Evolutionary conservation across 2,113 vertebrate species (phyloP), one percentile per base, ranked within the genome.

Genomic region (Cheirogaleus medius): DNA sequence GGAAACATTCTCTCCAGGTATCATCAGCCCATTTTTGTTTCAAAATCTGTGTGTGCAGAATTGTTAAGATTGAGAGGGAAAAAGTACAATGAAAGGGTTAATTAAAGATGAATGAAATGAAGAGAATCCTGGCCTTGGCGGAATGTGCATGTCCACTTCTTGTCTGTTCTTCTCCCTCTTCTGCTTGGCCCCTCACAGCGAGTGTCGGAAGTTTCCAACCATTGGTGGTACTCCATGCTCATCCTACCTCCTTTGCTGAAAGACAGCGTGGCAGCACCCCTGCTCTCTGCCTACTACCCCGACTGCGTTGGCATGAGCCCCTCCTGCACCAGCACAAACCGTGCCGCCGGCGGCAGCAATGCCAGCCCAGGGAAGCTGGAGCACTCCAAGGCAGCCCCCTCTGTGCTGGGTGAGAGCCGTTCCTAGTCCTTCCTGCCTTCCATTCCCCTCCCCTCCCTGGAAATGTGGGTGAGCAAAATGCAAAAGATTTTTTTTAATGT

Each of bases 251-350:
- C 99, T 20, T 97, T 99, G 98, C 99, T 99, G 94, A 99, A 99
- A 98, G 99, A 99, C 94, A 99, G 99, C 73, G 99, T 99, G 37
- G 99, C 99, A 54, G 99, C 99, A 60, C 99, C 99, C 17, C 99
- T 99, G 98, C 99, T 99, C 32, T 98, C 98, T 18, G 99, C 99
- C 21, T 99, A 99, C 98, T 99, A 99, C 97, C 99, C 99, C 0
- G 99, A 99, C 99, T 99, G 99, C n/a, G 99, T 99, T 91, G 99
- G 99, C 90, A 99, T 99, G 99, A 99, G 99, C 98, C 99, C 99
- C 6, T 99, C 99, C 17, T 99, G 99, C 66, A 98, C 99, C 84
- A 98, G 98, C 98, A 98, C 98, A 0, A 98, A 98, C 94, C 95
- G 98, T 8, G 98, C 87, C 34, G 91, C 98, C 7, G 98, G 85